phyloP scores from a whole-genome alignment of 1,140 invertebrate genomes.

The Drosophila suzukii region DNA sequence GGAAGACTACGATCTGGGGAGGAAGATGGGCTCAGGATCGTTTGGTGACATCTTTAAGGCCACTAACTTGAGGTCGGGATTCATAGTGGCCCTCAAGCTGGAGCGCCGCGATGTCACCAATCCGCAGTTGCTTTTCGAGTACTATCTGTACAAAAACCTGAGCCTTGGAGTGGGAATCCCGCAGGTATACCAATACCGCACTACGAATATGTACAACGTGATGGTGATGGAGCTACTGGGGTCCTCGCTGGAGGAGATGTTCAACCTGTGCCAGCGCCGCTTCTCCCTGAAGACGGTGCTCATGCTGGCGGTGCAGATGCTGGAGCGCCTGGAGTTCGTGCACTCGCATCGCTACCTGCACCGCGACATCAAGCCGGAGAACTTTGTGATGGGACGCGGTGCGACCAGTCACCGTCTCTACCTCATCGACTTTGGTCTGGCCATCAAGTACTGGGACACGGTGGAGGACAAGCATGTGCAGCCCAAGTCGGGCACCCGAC shows the following conservation, averaged over 20 bases:
- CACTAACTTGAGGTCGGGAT: slow-evolving; percentile 95
- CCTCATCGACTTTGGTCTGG: slow-evolving; percentile 98
- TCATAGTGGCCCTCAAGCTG: slow-evolving; percentile 98
- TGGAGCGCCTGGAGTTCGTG: slow-evolving; percentile 94
- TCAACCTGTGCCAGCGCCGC: slow-evolving; percentile 95
- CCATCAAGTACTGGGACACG: slow-evolving; percentile 95
- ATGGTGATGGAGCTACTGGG: slow-evolving; percentile 98
- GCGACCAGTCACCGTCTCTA: slow-evolving; percentile 95
- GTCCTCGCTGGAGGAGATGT: slow-evolving; percentile 96
- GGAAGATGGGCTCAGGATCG: slow-evolving; percentile 89
- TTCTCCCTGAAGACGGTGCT: slow-evolving; percentile 98
- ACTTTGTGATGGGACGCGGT: slow-evolving; percentile 98
- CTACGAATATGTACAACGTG: slow-evolving; percentile 95
- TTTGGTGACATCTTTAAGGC: slow-evolving; percentile 99
- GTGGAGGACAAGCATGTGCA: slow-evolving; percentile 93
- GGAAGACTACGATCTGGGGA: background rate
- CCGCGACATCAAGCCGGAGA: slow-evolving; percentile 97
- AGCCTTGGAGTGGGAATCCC: slow-evolving; percentile 96
- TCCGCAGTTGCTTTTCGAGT: slow-evolving; percentile 97
- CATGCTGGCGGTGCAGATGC: slow-evolving; percentile 97
- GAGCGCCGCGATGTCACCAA: slow-evolving; percentile 94
- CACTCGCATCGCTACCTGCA: slow-evolving; percentile 97
- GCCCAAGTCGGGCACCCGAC: slow-evolving; percentile 96
- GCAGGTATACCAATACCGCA: slow-evolving; percentile 94
- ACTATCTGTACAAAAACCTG: slow-evolving; percentile 89